phyloP scores from a whole-genome alignment of 2,888 invertebrate genomes.

The Lagria hirta region DNA sequence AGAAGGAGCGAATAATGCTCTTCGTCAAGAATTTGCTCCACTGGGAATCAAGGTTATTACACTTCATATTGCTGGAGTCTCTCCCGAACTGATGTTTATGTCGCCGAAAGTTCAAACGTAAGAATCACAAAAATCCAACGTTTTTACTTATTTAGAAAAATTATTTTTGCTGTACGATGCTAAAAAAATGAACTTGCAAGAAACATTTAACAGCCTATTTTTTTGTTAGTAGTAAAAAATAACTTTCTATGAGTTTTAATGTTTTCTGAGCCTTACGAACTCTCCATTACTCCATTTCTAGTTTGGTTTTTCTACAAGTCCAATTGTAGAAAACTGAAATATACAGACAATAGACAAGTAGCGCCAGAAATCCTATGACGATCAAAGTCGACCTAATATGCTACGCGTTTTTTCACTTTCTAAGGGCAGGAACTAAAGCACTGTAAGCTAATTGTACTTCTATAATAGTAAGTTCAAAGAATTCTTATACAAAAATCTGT shows the following conservation, averaged over 20 bases:
- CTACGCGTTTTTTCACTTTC: too few relatives aligned
- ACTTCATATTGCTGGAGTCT: constrained; percentile 70
- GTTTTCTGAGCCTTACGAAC: background rate
- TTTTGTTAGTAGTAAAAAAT: background rate
- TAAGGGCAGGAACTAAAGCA: too few relatives aligned
- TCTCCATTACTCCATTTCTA: background rate
- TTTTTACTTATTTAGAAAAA: background rate
- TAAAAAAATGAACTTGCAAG: background rate
- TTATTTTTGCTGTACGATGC: background rate
- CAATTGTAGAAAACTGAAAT: too few relatives aligned
- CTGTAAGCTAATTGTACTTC: too few relatives aligned
- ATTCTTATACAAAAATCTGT: too few relatives aligned
- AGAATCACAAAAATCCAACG: constrained; percentile 31
- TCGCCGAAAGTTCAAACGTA: constrained; percentile 61
- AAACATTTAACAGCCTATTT: background rate
- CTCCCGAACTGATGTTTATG: constrained; percentile 66
- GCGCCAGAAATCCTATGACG: too few relatives aligned
- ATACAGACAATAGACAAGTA: too few relatives aligned
- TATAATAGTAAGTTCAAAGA: too few relatives aligned
- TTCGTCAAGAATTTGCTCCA: constrained; percentile 68
- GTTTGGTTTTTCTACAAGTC: too few relatives aligned
- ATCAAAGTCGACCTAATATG: too few relatives aligned
- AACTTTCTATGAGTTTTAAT: too few relatives aligned
- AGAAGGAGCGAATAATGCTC: constrained; percentile 75
- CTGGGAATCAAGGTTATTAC: constrained; percentile 74